Evolutionary conservation across 2,113 vertebrate genomes (phyloP).

Genomic region (Ramphastos sulfuratus): DNA sequence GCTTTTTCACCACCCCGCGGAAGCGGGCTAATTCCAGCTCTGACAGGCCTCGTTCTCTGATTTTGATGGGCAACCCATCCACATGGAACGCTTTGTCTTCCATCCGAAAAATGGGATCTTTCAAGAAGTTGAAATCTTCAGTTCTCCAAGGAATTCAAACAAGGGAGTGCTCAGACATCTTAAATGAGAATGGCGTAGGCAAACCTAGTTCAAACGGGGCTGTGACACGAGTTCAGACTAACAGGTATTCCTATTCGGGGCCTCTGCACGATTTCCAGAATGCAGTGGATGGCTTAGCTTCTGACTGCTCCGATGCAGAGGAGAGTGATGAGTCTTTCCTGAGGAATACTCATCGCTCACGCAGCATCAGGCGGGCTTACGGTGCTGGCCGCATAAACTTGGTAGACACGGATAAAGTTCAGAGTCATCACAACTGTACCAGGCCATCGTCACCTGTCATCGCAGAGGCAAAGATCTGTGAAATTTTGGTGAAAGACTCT

Average conservation of each 20-base stretch:
- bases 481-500: conserved; percentile 65
- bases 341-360: conserved; percentile 87
- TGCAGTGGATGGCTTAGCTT: conserved; percentile 59
- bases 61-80: conserved; percentile 75
- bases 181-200: conserved; percentile 41
- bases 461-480: conserved; percentile 35
- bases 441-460: background rate
- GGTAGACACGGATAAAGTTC: conserved; percentile 71
- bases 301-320: conserved; percentile 77
- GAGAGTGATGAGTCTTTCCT: conserved; percentile 77
- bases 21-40: conserved; percentile 67
- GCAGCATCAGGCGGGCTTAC: conserved; percentile 90
- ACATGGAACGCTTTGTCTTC: conserved; percentile 87
- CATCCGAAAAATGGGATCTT: conserved; percentile 90
- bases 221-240: conserved; percentile 10
- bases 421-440: background rate
- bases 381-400: conserved; percentile 89
- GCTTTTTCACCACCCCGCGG: conserved; percentile 83
- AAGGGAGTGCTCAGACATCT: conserved; percentile 71
- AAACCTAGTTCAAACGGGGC: conserved; percentile 70
- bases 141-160: conserved; percentile 91
- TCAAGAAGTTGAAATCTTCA: conserved; percentile 92
- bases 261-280: conserved; percentile 6
- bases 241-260: conserved; percentile 22
- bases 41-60: conserved; percentile 74